Evolutionary conservation across 2,888 invertebrate genomes (phyloP), one percentile per base, ranked within the genome.

Genomic region (Drosophila colorata): DNA sequence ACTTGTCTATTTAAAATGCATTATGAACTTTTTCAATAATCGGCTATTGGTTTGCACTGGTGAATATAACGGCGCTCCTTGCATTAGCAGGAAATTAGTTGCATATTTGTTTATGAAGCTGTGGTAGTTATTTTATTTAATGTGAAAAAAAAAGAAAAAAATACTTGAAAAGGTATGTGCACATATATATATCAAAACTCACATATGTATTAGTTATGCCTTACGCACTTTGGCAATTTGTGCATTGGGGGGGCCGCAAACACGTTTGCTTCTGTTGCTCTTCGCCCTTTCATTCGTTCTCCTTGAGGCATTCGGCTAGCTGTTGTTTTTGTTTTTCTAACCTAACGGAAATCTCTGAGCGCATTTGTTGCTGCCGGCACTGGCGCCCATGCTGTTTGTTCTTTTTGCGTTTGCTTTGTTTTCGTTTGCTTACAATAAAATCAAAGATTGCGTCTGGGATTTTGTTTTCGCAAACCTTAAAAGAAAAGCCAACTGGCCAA

Each of bases 371-470:
- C 80, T 66, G 57, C 47, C 64, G 51, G 74, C 74, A 47, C 40
- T 69, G 64, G 33, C 49, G 38, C 7, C 48, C 38, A 43, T 73
- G 69, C 33, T 74, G 57, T 74, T 69, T 76, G 73, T 65, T 74
- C 70, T 78, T 71, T 74, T 77, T 74, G 70, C 70, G 61, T 74
- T 58, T 64, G 74, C 68, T 70, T 74, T 77, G 71, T 63, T 69
- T 67, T 61, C 60, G 60, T 78, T 81, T 73, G 71, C 76, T 65
- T 61, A 70, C 74, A 77, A 78, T 70, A 78, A 80, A 83, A 83
- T 83, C 83, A 82, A 79, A 83, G 83, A 83, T 83, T 83, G 83
- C 82, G 80, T 77, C 75, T 84, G 84, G 84, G 84, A 82, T 79
- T 85, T 77, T 78, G 76, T 74, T 66, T 84, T 76, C 68, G 69